Base-by-base conservation (phyloP, 2,797 vertebrate genomes). In the Halcyon smyrnensis region DNA sequence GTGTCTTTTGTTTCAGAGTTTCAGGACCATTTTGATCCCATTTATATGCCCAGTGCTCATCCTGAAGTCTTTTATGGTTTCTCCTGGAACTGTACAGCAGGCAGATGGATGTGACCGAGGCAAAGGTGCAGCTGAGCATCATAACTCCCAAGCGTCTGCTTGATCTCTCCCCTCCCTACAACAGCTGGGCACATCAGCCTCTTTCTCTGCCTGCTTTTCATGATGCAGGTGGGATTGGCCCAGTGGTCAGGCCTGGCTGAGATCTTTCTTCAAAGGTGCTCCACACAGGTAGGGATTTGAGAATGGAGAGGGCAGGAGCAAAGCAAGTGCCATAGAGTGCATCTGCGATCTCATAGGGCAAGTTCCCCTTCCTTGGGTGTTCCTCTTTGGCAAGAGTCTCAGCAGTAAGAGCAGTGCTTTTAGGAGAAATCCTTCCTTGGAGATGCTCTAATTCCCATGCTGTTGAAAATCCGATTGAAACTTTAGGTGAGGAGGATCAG, bases 21-120 rank as follows among this genome's bases (percentile, higher is more conserved):
- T 90, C 73, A 74, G 59, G 53, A 96, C 81, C 24, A 23, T 88
- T 94, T 91, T 67, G 76, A 46, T 92, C 78, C 74, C 41, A 32
- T 77, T 84, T 92, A 15, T 56, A 30, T 70, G 36, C 79, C 89
- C 79, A 43, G 65, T 65, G 48, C 67, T 84, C 45, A 46, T 86
- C 41, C 60, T 48, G 69, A 74, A 70, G 48, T 84, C 67, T 89
- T 41, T 48, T 36, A 20, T 3, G 23, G 51, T 83, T 95, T 64
- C 74, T 65, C 0, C 32, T 88, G 77, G 67, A 87, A 30, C 43
- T 62, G 45, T 59, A 18, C 34, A 84, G 36, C 50, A 79, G 59
- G 59, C 86, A 83, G 39, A 57, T 93, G 43, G 46, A 89, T 77
- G 63, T 79, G 60, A 91, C 60, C 56, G 56, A 84, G 70, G 64